Evolutionary conservation across 2,113 vertebrate species (phyloP).

Genomic region (Nymphicus hollandicus): DNA sequence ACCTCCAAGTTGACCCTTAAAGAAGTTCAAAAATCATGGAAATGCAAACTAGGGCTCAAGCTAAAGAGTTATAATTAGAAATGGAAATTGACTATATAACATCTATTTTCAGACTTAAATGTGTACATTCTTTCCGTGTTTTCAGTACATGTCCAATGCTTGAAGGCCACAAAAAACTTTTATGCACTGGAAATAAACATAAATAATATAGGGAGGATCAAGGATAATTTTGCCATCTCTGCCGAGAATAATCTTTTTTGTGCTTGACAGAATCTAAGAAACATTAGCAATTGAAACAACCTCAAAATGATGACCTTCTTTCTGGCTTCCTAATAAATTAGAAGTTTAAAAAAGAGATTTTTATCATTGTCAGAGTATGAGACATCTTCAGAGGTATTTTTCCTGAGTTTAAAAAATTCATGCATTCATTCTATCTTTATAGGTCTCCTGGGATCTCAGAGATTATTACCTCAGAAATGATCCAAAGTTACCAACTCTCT

Average conservation of each 20-base stretch:
- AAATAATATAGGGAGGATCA: neutral
- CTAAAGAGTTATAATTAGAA: neutral
- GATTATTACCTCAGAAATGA: slow-evolving; percentile 21
- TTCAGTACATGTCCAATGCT: fast-evolving
- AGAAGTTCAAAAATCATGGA: neutral
- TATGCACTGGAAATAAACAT: neutral
- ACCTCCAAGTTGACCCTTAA: neutral
- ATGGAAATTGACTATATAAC: neutral
- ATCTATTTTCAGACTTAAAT: neutral
- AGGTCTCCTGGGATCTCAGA: slow-evolving; percentile 1
- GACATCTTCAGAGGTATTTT: slow-evolving; percentile 1
- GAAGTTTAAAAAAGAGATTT: neutral
- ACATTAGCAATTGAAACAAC: neutral
- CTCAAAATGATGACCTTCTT: neutral
- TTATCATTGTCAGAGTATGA: neutral
- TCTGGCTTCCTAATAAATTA: neutral
- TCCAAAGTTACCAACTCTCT: neutral
- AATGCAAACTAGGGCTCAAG: neutral
- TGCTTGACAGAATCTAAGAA: neutral
- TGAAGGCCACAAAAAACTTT: neutral
- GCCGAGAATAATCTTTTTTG: neutral
- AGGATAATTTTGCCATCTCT: neutral
- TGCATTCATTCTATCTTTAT: slow-evolving; percentile 3
- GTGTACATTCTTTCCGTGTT: neutral
- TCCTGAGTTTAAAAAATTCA: neutral